phyloP scores from a whole-genome alignment of 2,797 vertebrate species.

The Hylomyscus alleni region DNA sequence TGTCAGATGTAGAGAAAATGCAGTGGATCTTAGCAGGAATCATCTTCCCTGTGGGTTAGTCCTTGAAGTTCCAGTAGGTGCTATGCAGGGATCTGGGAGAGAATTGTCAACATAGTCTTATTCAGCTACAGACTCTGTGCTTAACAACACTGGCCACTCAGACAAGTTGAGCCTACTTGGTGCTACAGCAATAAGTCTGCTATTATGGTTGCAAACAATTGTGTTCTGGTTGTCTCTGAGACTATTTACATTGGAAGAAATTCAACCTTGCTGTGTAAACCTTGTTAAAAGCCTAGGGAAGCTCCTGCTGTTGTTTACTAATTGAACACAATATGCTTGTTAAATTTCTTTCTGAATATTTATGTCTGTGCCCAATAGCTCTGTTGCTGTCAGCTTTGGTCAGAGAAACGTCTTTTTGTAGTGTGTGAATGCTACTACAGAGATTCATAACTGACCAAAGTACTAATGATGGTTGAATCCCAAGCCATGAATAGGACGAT shows the following conservation, averaged over 20 bases:
- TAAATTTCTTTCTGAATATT: background rate
- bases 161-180: background rate
- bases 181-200: background rate
- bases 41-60: background rate
- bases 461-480: background rate
- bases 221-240: background rate
- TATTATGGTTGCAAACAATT: background rate
- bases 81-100: too few species aligned
- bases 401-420: background rate
- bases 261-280: background rate
- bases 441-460: background rate
- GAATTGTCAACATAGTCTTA: background rate
- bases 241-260: background rate
- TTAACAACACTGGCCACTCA: background rate
- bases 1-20: background rate
- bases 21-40: background rate
- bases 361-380: background rate
- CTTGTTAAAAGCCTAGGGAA: background rate
- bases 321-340: background rate
- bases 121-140: background rate
- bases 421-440: background rate
- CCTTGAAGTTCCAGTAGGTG: background rate
- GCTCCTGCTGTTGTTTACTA: background rate
- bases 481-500: background rate
- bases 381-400: background rate